phyloP scores from a whole-genome alignment of 2,888 invertebrate genomes.

The Nymphalis c-album region DNA sequence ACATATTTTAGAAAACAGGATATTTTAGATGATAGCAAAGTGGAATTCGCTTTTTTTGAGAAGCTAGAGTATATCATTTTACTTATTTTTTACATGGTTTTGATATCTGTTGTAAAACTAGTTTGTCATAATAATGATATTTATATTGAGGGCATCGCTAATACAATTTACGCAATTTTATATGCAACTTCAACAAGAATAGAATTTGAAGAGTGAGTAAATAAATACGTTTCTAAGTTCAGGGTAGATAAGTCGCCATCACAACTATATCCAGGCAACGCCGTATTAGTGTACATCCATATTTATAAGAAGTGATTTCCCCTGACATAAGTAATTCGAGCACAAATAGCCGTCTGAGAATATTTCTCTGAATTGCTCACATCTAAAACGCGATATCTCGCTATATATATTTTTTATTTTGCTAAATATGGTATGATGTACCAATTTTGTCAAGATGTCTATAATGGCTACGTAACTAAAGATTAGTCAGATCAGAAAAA shows the following conservation, averaged over 20 bases:
- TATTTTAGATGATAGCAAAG: too few species aligned
- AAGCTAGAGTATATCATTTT: too few species aligned
- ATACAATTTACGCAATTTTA: too few species aligned
- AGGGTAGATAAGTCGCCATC: slow-evolving; percentile 58
- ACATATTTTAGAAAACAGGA: too few species aligned
- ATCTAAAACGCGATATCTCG: slow-evolving; percentile 3
- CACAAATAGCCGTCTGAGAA: slow-evolving; percentile 57
- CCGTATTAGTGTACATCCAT: slow-evolving; percentile 62
- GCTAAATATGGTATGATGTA: background rate
- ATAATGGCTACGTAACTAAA: background rate
- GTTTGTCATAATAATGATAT: too few species aligned
- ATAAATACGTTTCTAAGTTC: background rate
- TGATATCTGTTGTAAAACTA: too few species aligned
- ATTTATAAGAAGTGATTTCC: slow-evolving; percentile 72
- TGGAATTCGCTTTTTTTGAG: too few species aligned
- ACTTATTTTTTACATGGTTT: too few species aligned
- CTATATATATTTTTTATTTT: background rate
- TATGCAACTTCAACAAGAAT: too few species aligned
- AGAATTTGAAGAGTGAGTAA: background rate
- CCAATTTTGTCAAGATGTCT: background rate
- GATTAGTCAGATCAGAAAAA: too few species aligned
- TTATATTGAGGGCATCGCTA: too few species aligned
- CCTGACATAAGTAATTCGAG: slow-evolving; percentile 66
- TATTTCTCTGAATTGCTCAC: background rate
- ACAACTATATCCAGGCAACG: slow-evolving; percentile 73